Conservation (phyloP, 2,888 invertebrate species). For the Orgyia antiqua region DNA sequence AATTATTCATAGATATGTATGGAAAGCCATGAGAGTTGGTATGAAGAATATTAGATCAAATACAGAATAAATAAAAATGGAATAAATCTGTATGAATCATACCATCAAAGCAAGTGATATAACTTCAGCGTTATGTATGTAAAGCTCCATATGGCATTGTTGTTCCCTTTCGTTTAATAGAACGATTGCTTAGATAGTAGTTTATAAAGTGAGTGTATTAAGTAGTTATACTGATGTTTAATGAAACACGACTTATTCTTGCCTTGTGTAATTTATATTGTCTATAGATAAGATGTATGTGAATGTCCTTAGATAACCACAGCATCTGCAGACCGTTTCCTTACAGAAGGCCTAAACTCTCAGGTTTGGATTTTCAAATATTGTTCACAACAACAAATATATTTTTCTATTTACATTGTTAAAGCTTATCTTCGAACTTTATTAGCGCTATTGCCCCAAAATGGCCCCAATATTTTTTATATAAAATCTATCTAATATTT, state of each 20-base stretch:
- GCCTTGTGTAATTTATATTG: slow-evolving; percentile 39
- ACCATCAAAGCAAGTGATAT: too few species aligned
- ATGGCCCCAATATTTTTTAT: slow-evolving; percentile 37
- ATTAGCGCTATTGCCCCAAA: slow-evolving; percentile 24
- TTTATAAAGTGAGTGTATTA: slow-evolving; percentile 27
- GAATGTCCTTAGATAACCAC: slow-evolving; percentile 22
- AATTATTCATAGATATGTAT: too few species aligned
- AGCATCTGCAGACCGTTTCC: slow-evolving; percentile 18
- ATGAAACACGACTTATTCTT: slow-evolving; percentile 42
- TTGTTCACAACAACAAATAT: slow-evolving; percentile 15
- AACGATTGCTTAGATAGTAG: slow-evolving; percentile 25
- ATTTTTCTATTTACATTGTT: slow-evolving; percentile 25
- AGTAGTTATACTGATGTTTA: slow-evolving; percentile 24
- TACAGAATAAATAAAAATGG: too few species aligned
- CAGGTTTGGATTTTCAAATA: slow-evolving; percentile 12
- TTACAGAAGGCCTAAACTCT: slow-evolving; percentile 26
- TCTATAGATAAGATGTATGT: slow-evolving; percentile 24
- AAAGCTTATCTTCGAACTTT: slow-evolving; percentile 10
- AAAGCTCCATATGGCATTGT: slow-evolving; percentile 36
- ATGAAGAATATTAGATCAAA: too few species aligned
- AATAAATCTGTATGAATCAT: too few species aligned
- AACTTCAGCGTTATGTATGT: too few species aligned
- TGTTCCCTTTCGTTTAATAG: slow-evolving; percentile 30
- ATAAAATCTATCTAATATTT: slow-evolving; percentile 21
- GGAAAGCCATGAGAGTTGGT: too few species aligned